phyloP scores from a whole-genome alignment of 2,113 vertebrate species.

The Uria aalge region DNA sequence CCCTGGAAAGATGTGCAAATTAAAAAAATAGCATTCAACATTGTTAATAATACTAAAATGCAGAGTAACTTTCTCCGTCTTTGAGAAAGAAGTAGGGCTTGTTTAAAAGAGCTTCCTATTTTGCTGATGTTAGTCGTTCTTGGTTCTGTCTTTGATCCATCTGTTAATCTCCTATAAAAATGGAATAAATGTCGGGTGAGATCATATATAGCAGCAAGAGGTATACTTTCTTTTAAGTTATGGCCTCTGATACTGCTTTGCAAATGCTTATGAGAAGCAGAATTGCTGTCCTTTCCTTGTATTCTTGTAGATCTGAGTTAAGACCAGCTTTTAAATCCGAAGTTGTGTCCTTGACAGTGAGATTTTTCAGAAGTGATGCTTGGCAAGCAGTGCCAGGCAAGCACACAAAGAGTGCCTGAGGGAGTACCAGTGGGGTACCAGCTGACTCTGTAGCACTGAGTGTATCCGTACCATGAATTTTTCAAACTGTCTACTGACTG shows the following conservation, averaged over 20 bases:
- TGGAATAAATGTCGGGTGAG: not conserved
- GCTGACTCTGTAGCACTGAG: not conserved
- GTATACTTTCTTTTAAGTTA: not conserved
- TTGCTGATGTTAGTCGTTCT: not conserved
- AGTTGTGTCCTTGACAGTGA: not conserved
- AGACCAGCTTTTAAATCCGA: not conserved
- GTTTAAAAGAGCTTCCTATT: not conserved
- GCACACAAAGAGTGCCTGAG: not conserved
- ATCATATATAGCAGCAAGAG: not conserved
- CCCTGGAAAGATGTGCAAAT: not conserved
- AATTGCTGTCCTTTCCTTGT: not conserved
- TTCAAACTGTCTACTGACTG: not conserved
- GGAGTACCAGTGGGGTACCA: not conserved
- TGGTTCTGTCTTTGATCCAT: not conserved
- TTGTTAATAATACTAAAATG: not conserved
- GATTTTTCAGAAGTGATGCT: not conserved
- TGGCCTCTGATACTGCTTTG: not conserved
- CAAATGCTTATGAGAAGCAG: not conserved
- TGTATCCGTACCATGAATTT: not conserved
- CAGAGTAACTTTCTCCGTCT: not conserved
- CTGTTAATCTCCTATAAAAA: not conserved
- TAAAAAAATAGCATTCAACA: not conserved
- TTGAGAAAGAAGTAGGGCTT: not conserved
- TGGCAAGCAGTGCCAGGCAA: not conserved
- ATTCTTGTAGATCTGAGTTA: not conserved